Base-by-base conservation (phyloP, 2,113 vertebrate species). In the Cinclus mexicanus region DNA sequence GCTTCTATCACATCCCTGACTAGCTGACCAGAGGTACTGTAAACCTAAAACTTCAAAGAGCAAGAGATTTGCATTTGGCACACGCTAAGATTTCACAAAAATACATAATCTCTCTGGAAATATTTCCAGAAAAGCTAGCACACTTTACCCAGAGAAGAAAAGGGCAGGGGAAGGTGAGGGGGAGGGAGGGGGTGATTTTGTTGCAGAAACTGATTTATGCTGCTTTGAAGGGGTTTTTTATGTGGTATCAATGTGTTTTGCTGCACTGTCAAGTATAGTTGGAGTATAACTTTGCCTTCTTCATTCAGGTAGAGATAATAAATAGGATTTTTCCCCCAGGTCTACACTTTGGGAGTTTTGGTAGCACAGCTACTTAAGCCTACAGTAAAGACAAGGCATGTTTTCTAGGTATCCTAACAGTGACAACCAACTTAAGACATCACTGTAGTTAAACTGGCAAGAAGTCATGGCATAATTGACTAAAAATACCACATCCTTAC, bases 101-200 rank as follows among this genome's bases (percentile, higher is more conserved):
- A 82, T 25, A 75, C 13, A 49, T 13, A 53, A 18, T 33, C 47
- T 77, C 50, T 35, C 22, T 28, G 19, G 53, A 77, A 83, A 15
- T 33, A 81, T 19, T 91, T 81, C 33, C 60, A 89, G 64, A 86
- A 81, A 87, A 92, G 25, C 33, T 55, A 19, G 18, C 12, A 67
- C 8, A 89, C 35, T 50, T 87, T 46, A 77, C 20, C 35, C 12
- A 8, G 11, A 61, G 42, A 17, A 11, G 22, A 13, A 52, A 24
- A 81, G 17, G 16, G n/a, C 28, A 25, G 2, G 21, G 21, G 29
- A 69, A 31, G 5, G 33, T 0, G 0, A 28, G 3, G 7, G 6
- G 25, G 16, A 26, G 31, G 12, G 4, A 33, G 31, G 42, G 57
- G 21, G 4, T 17, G 8, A 52, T 57, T 56, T 86, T 57, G 17